Conservation (phyloP, 2,888 invertebrate species). For the Xestoiulus laeticollis region DNA sequence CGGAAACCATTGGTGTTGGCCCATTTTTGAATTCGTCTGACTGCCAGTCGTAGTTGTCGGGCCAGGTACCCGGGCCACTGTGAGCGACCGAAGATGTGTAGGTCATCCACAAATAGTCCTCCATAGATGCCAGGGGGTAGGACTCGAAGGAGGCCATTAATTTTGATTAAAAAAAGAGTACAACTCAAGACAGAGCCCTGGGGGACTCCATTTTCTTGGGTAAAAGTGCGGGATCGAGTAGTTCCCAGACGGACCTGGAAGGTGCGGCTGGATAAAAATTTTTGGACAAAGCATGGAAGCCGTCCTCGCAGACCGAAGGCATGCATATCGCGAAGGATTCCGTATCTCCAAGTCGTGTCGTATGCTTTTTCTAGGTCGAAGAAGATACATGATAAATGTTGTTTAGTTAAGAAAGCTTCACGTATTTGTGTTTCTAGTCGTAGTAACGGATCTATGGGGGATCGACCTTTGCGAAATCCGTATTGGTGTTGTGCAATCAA, state of each 20-base stretch:
- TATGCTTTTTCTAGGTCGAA: constrained; percentile 49
- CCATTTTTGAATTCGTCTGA: neutral
- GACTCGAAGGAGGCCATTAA: too few species aligned
- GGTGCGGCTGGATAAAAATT: neutral
- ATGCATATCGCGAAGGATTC: neutral
- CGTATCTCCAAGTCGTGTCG: constrained; percentile 42
- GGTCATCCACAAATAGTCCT: neutral
- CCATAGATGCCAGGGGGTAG: neutral
- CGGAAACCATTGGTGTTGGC: neutral
- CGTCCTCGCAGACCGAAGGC: neutral
- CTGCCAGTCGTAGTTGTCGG: neutral
- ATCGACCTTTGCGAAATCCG: neutral
- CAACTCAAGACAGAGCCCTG: constrained; percentile 41
- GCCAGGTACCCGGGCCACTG: neutral
- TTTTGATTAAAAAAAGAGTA: neutral
- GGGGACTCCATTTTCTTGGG: constrained; percentile 29
- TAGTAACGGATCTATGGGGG: neutral
- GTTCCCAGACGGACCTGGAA: constrained; percentile 41
- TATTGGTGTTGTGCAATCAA: constrained; percentile 56
- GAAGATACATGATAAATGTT: neutral
- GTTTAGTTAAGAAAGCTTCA: neutral
- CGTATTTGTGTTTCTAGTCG: neutral
- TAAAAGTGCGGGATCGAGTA: neutral
- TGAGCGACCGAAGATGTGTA: neutral
- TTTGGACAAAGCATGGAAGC: neutral